Evolutionary conservation across 2,797 vertebrate genomes (phyloP), one percentile per base, ranked within the genome.

Genomic region (Staurois parvus): DNA sequence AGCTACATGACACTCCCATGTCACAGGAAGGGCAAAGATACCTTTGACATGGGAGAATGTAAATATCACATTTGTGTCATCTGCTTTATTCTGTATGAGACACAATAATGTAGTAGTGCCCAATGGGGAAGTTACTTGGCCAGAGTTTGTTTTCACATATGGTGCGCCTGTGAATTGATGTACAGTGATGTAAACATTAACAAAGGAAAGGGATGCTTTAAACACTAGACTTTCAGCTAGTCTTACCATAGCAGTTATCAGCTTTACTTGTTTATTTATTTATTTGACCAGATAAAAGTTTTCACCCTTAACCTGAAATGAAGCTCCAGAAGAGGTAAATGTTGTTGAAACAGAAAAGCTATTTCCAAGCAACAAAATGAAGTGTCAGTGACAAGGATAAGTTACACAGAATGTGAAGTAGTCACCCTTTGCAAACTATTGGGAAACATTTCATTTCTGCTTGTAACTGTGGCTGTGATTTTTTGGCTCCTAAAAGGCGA

Each of bases 391-490:
- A 76, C 48, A 78, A 6, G 3, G n/a, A 68, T 48, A 72, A 72
- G 28, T 77, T 72, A 75, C 1, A 59, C 28, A 48, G 37, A 79
- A 45, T 13, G 9, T 79, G 52, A 74, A 78, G 70, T 69, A 59
- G 80, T 69, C 19, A 9, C 42, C 75, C 21, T 79, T 72, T 79
- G n/a, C 26, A 87, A 83, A 74, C 21, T 70, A 68, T 67, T 17
- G 69, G 62, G 26, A 87, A 87, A 83, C 70, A 79, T 87, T 83
- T 82, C 26, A 74, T 79, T 83, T 79, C 79, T 79, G 24, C 29
- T 87, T 83, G 59, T 87, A 79, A 73, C 56, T n/a, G 34, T 66
- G 62, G 72, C 81, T 83, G 48, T 79, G 79, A 79, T 83, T 78
- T 83, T 56, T 56, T 59, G 32, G 76, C 52, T 79, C 11, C 62